phyloP scores from a whole-genome alignment of 2,797 vertebrate species.

The Scyliorhinus canicula region DNA sequence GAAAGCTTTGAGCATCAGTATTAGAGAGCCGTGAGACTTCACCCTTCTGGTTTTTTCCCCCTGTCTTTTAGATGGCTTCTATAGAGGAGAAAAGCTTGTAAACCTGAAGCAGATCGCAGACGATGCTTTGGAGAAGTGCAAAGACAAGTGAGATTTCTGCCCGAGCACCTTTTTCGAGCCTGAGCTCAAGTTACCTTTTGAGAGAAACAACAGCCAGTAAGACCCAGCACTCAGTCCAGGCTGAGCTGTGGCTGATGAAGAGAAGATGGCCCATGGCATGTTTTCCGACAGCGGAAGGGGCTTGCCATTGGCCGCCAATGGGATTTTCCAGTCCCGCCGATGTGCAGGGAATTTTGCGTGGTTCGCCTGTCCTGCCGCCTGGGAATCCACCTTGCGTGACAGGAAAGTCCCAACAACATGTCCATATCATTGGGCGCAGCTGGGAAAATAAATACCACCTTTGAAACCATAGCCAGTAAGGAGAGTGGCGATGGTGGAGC shows the following conservation, averaged over 20 bases:
- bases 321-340: too few relatives aligned
- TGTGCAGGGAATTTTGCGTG: too few relatives aligned
- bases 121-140: conserved; percentile 62
- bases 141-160: conserved; percentile 50
- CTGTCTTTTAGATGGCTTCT: conserved; percentile 59
- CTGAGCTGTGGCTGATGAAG: neutral
- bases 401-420: neutral
- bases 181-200: neutral
- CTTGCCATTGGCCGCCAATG: too few relatives aligned
- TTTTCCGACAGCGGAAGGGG: too few relatives aligned
- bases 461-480: neutral
- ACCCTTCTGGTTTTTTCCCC: neutral
- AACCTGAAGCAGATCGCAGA: conserved; percentile 66
- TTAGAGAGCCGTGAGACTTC: neutral
- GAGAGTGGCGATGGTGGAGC: neutral
- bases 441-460: neutral
- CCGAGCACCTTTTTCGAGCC: too few relatives aligned
- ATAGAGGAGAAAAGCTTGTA: conserved; percentile 69
- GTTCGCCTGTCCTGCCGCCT: too few relatives aligned
- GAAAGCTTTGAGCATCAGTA: neutral
- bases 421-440: neutral
- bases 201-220: neutral
- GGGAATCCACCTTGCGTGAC: too few relatives aligned
- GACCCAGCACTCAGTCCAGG: too few relatives aligned
- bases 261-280: neutral